These are phyloP conservation scores for Microplitis manilae DNA, from an alignment of 2,888 invertebrate genomes.

Conservation along the genomic window DNA sequence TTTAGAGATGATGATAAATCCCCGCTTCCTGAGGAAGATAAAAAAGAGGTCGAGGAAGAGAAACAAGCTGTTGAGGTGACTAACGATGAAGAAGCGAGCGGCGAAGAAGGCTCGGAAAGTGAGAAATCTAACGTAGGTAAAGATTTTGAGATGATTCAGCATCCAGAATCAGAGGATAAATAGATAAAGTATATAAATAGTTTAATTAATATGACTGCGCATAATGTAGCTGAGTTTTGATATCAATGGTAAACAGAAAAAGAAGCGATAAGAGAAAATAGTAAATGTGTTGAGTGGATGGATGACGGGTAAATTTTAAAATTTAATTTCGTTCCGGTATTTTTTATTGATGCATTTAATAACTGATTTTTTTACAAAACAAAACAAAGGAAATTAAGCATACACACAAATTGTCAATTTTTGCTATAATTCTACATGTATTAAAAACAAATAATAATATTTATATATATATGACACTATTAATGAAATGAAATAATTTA, in stretches of 20 bases:
- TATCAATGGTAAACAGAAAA: neutral
- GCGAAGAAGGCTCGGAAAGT: slow-evolving; percentile 79
- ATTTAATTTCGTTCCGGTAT: neutral
- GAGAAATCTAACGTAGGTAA: slow-evolving; percentile 88
- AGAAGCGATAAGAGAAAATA: neutral
- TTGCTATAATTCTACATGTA: neutral
- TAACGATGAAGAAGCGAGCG: slow-evolving; percentile 62
- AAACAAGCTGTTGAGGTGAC: slow-evolving; percentile 47
- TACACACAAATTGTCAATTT: neutral
- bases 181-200: slow-evolving; percentile 32
- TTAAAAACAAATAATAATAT: neutral
- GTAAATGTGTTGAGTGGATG: neutral
- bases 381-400: neutral
- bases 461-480: neutral
- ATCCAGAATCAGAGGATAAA: slow-evolving; percentile 63
- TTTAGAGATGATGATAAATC: slow-evolving; percentile 54
- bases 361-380: neutral
- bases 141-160: slow-evolving; percentile 91
- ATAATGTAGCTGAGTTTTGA: slow-evolving; percentile 2
- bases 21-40: slow-evolving; percentile 6
- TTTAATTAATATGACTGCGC: neutral
- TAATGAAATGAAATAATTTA: neutral
- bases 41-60: slow-evolving; percentile 32
- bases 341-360: slow-evolving; percentile 9
- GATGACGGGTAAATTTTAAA: neutral